Percentiles rank a stretch among this genome's conserved stretches.
These are phyloP conservation scores for Carassius auratus DNA, from an alignment of 2,113 vertebrate genomes.

Conservation along the genomic window DNA sequence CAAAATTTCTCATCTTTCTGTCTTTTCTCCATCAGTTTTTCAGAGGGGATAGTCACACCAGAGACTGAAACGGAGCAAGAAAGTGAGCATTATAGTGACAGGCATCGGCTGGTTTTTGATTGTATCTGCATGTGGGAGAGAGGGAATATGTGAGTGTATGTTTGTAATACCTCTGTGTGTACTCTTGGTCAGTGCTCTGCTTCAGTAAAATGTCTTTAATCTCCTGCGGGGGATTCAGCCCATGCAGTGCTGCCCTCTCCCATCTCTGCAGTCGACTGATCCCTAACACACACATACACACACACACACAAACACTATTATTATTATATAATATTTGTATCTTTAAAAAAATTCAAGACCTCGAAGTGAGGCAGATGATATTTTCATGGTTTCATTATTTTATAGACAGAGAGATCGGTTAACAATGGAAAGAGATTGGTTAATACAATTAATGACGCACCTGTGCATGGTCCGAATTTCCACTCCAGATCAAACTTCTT, in stretches of 20 bases:
- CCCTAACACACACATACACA: conserved; percentile 65
- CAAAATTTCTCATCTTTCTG: neutral
- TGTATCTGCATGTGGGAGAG: neutral
- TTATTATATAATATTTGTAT: neutral
- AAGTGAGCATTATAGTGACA: neutral
- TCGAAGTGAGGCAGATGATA: neutral
- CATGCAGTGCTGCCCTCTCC: conserved; percentile 82
- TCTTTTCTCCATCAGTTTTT: conserved; percentile 38
- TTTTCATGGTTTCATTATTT: neutral
- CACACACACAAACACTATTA: neutral
- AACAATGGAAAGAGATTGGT: neutral
- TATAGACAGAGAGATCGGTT: neutral
- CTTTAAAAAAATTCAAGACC: neutral
- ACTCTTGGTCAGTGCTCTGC: conserved; percentile 63
- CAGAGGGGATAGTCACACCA: conserved; percentile 75
- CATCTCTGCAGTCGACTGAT: conserved; percentile 86
- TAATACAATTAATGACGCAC: conserved; percentile 65
- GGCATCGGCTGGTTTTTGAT: neutral
- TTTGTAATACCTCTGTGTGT: conserved; percentile 69
- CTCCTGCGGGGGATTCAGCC: conserved; percentile 77
- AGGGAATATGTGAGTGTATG: neutral
- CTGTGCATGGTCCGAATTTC: conserved; percentile 85
- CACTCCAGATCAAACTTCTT: conserved; percentile 82
- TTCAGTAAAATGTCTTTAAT: conserved; percentile 76
- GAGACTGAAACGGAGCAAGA: conserved; percentile 69